phyloP scores from a whole-genome alignment of 53 echinoderm and acorn worm genomes.

The Paracentrotus lividus region DNA sequence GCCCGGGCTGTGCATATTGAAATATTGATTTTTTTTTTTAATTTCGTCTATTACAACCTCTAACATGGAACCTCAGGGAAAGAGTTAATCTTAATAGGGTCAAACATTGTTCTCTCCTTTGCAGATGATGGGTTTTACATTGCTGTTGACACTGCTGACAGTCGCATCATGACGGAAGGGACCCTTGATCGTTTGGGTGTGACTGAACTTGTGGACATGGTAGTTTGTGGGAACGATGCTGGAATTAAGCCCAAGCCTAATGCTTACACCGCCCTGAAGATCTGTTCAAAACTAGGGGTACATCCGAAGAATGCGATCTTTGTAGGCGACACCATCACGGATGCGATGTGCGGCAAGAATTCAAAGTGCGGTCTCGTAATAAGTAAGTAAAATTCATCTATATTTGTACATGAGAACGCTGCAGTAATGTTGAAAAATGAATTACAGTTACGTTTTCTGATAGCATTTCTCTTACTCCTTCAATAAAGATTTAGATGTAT shows the following conservation, averaged over 20 bases:
- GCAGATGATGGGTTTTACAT: constrained; percentile 75
- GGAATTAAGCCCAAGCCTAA: constrained; percentile 79
- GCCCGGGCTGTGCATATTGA: too few relatives aligned
- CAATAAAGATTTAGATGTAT: too few relatives aligned
- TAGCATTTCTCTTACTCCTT: too few relatives aligned
- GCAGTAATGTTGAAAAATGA: too few relatives aligned
- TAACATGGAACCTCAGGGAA: too few relatives aligned
- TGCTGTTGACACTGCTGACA: constrained; percentile 88
- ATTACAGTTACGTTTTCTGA: too few relatives aligned
- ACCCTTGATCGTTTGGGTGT: constrained; percentile 75
- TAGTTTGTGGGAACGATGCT: constrained; percentile 84
- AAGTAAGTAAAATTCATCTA: constrained; percentile 61
- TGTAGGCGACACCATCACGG: constrained; percentile 83
- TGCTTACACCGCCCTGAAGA: constrained; percentile 75
- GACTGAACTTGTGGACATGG: constrained; percentile 76
- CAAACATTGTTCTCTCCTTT: too few relatives aligned
- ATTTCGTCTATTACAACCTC: too few relatives aligned
- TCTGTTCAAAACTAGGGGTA: constrained; percentile 79
- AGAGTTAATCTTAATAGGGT: too few relatives aligned
- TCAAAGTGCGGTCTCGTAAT: constrained; percentile 80
- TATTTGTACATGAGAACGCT: too few relatives aligned
- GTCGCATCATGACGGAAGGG: constrained; percentile 72
- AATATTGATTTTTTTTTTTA: too few relatives aligned
- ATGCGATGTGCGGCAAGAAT: constrained; percentile 77
- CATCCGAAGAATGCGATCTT: constrained; percentile 76